Base-by-base conservation (phyloP, 2,888 invertebrate genomes). In the Oxytorus armatus region DNA sequence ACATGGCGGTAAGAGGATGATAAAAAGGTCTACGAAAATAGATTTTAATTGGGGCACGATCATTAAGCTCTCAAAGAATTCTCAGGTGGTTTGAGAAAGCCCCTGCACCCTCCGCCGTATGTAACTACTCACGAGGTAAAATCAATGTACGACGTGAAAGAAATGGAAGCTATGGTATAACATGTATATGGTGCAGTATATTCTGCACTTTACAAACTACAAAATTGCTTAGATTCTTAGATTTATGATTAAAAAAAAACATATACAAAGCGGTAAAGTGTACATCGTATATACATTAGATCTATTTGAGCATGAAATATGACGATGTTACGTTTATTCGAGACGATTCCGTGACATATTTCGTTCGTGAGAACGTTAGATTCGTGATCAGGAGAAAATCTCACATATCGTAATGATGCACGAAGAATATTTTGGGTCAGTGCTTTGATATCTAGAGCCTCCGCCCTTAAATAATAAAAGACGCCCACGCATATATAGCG, bases 21-120 rank as follows among this genome's bases (percentile, higher is more conserved):
- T 3, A 36, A 36, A 44, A 36, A 36, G 23, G 36, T 63, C 69
- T 57, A 77, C 79, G 49, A 82, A 82, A 82, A 82, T 82, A 82
- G 79, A 76, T 73, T 66, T 33, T 73, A 79, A 82, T 79, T 77
- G 51, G 75, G 55, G 75, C 79, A 47, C 76, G 68, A 79, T 79
- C 73, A 76, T 81, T 59, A 77, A 61, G 51, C 33, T 39, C 53
- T 73, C 76, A 65, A 74, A 74, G 49, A 74, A 77, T 70, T 65
- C 77, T 81, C 74, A 53, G 57, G 39, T 29, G 63, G 25, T 39
- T 51, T 63, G 59, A 51, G 47, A 73, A 68, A 77, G 18, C 5
- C 42, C 44, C 65, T 5, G 39, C 8, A 36, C 23, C 18, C 21
- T 59, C 21, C 8, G 10, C 23, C 33, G 63, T 61, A n/a, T 42